Base-by-base conservation (phyloP, 2,888 invertebrate species). In the Liposcelis brunnea region DNA sequence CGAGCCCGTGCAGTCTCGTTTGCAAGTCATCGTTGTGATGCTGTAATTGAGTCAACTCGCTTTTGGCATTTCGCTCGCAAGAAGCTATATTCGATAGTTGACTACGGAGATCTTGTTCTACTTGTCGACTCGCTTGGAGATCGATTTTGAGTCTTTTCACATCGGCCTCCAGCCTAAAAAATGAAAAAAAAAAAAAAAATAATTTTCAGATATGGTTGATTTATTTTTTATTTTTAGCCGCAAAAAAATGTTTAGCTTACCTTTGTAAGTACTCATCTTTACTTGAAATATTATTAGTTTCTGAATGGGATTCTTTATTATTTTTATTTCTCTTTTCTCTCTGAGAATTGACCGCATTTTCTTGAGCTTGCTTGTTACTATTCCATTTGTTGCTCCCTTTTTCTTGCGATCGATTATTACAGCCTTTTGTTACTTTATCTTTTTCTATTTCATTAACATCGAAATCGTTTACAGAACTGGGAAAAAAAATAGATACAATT, bases 1-100 rank as follows among this genome's bases (percentile, higher is more conserved):
- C 72, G 52, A 82, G 64, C 58, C 80, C 78, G 59, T 86, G 80
- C 58, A 90, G 62, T 61, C 80, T 77, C 60, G 78, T 79, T 60
- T 91, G 90, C 55, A 91, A 67, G 59, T 82, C 80, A 56, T 90
- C 89, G 61, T 89, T 80, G 59, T 87, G 86, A 59, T 83, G 79
- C 65, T 84, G 83, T 60, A 89, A 73, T 56, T 79, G 77, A 47
- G 71, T 68, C 56, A 84, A 69, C 62, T 90, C 86, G 54, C 77
- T 72, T 57, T 74, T 73, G 33, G 70, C 65, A 52, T 70, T 70
- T 55, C 76, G 74, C 57, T 87, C 86, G 49, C 72, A 72, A 46
- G 72, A 72, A 42, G 77, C 65, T 54, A 80, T 67, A 26, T 69
- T 64, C 55, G 66, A 70, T 51, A 82, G 68, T 64, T 82, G 81